Conservation (phyloP, 2,113 vertebrate species). For the Apteryx mantelli region DNA sequence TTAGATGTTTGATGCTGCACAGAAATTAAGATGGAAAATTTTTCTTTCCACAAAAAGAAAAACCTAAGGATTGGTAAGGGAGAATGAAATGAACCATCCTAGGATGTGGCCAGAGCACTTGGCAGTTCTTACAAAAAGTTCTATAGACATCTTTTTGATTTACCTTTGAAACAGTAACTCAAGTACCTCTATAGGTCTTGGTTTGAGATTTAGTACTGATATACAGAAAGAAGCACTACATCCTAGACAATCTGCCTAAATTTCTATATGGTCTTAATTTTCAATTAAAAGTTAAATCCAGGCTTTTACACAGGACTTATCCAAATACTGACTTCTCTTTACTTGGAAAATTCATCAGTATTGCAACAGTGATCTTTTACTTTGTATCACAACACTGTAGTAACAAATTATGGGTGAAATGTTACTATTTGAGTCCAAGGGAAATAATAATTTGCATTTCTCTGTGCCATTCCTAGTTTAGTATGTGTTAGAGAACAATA, state of each 20-base stretch:
- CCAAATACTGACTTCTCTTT: not conserved
- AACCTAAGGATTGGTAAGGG: not conserved
- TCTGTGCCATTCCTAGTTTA: not conserved
- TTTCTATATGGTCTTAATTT: not conserved
- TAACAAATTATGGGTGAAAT: slow-evolving; percentile 40
- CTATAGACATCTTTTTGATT: not conserved
- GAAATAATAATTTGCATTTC: not conserved
- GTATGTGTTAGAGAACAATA: slow-evolving; percentile 14
- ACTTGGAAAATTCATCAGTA: not conserved
- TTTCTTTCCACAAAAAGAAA: not conserved
- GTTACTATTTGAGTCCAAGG: slow-evolving; percentile 20
- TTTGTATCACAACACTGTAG: not conserved
- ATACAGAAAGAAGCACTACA: not conserved
- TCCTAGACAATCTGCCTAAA: not conserved
- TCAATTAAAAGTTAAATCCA: not conserved
- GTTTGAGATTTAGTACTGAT: not conserved
- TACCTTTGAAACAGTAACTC: not conserved
- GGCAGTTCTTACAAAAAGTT: not conserved
- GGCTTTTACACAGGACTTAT: not conserved
- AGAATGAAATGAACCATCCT: not conserved
- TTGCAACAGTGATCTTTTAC: slow-evolving; percentile 5
- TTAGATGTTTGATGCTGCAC: not conserved
- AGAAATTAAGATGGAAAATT: not conserved
- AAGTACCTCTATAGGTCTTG: not conserved
- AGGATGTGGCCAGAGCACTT: not conserved